A percentile compares a stretch with the other conserved stretches of the same genome.
phyloP scores from a whole-genome alignment of 2,113 vertebrate genomes.

The Rissa tridactyla region DNA sequence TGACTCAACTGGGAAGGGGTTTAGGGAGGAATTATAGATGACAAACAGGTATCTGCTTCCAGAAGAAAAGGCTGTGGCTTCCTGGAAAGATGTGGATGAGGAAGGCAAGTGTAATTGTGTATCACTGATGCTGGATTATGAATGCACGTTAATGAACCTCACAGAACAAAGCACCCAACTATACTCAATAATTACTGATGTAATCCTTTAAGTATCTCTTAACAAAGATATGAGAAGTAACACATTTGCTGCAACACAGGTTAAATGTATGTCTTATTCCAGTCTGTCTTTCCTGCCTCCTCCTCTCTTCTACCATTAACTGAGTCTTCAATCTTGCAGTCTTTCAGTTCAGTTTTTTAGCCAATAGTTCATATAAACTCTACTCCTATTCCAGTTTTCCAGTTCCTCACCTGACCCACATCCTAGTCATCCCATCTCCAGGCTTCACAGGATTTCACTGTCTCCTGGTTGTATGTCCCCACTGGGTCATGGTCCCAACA shows the following conservation, averaged over 20 bases:
- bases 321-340: background rate
- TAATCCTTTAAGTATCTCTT: background rate
- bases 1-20: background rate
- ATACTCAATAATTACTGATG: background rate
- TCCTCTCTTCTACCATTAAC: background rate
- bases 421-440: background rate
- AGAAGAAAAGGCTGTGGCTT: background rate
- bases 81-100: background rate
- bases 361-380: background rate
- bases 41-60: background rate
- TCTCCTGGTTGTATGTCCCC: background rate
- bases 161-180: background rate
- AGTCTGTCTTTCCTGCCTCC: background rate
- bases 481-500: background rate
- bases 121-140: background rate
- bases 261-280: background rate
- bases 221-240: background rate
- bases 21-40: background rate
- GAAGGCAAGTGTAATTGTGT: background rate
- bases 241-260: rapidly evolving
- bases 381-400: background rate
- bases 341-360: background rate
- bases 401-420: background rate
- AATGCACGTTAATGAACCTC: background rate
- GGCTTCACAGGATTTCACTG: background rate